These are phyloP conservation scores for Clarias batrachus DNA, from an alignment of 2,113 vertebrate species.

Conservation along the genomic window DNA sequence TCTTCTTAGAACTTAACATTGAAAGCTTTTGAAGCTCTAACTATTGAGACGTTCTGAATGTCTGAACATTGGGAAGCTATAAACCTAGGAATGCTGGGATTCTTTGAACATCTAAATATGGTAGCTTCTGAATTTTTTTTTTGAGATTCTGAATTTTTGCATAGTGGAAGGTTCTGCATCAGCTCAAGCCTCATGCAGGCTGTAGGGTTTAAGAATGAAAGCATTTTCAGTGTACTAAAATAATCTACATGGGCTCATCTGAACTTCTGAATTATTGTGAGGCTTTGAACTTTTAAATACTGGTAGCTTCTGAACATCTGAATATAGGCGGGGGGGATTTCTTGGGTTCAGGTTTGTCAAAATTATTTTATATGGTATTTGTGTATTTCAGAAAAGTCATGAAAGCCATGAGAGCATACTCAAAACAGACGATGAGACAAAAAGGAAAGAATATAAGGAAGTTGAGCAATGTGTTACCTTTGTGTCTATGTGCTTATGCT, in stretches of 20 bases:
- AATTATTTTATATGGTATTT: too few species aligned
- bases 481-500: neutral
- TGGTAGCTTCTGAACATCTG: too few species aligned
- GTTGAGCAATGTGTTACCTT: neutral
- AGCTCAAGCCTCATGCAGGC: neutral
- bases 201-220: neutral
- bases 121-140: neutral
- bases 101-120: neutral
- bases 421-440: neutral
- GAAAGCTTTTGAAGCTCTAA: neutral
- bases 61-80: neutral
- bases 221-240: neutral
- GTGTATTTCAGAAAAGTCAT: neutral
- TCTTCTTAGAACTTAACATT: neutral
- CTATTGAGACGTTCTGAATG: neutral
- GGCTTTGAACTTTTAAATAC: too few species aligned
- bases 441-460: conserved; percentile 2
- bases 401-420: neutral
- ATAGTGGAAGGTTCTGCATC: neutral
- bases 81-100: neutral
- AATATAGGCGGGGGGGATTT: neutral
- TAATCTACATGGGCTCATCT: neutral
- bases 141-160: neutral
- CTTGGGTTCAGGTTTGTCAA: neutral
- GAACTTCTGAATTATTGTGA: too few species aligned